Conservation (phyloP, 2,797 vertebrate genomes). For the Argentina silus region DNA sequence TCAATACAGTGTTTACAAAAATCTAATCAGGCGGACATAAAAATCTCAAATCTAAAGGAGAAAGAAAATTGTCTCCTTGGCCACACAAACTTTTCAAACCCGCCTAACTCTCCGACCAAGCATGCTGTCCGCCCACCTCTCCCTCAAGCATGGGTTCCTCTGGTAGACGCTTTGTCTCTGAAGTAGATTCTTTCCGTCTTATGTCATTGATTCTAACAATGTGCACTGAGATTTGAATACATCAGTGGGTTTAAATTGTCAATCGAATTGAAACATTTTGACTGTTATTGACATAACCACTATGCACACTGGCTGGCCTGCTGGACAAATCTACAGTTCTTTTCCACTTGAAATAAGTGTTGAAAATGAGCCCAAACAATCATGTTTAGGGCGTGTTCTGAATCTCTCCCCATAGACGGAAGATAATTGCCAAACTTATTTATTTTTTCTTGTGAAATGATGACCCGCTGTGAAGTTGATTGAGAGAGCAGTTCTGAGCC, state of each 20-base stretch:
- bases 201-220: too few species aligned
- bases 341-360: not conserved
- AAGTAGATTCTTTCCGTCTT: not conserved
- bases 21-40: not conserved
- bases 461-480: too few species aligned
- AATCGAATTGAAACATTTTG: too few species aligned
- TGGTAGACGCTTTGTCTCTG: not conserved
- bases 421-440: too few species aligned
- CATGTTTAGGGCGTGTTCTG: not conserved
- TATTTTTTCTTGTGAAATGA: too few species aligned
- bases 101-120: conserved; percentile 15
- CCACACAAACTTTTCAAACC: conserved; percentile 9
- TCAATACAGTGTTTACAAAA: not conserved
- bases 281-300: not conserved
- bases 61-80: not conserved
- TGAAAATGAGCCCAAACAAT: not conserved
- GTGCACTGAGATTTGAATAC: too few species aligned
- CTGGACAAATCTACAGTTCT: not conserved
- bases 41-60: conserved; percentile 1
- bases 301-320: not conserved
- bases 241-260: too few species aligned
- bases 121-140: conserved; percentile 13
- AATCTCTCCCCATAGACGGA: too few species aligned
- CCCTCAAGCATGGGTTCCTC: not conserved
- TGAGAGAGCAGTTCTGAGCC: not conserved